Percentiles rank a stretch among this genome's conserved stretches.
Evolutionary conservation across 1,140 invertebrate genomes (phyloP).

Genomic region (Campodea augens): DNA sequence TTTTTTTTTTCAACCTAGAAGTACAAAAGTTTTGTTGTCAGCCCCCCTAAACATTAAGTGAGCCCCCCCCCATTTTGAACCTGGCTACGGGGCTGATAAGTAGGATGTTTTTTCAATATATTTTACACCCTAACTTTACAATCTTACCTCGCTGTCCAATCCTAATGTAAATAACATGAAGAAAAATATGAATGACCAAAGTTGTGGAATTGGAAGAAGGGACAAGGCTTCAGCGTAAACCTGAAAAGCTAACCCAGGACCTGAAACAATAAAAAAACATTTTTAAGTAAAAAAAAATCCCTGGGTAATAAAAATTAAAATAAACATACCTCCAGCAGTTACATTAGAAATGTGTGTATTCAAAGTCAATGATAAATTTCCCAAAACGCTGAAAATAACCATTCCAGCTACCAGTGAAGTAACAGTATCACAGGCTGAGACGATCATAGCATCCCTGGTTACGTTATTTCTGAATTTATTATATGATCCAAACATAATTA

Average conservation of each 20-base stretch:
- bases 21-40: no score
- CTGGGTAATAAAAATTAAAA: no score
- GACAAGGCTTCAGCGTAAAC: background rate
- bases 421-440: slow-evolving; percentile 26
- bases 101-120: no score
- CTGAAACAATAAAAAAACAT: no score
- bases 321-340: no score
- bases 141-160: background rate
- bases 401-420: slow-evolving; percentile 24
- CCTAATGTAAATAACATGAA: background rate
- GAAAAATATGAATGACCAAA: background rate
- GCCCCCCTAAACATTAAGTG: no score
- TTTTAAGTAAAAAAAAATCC: no score
- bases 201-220: background rate
- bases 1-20: no score
- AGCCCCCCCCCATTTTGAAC: no score
- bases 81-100: no score
- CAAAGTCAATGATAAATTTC: background rate
- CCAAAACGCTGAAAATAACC: background rate
- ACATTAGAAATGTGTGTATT: background rate
- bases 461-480: background rate
- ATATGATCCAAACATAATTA: background rate
- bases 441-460: slow-evolving; percentile 24
- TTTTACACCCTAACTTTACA: no score
- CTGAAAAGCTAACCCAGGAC: background rate